A percentile compares a stretch with the other conserved stretches of the same genome.
phyloP scores from a whole-genome alignment of 2,113 vertebrate genomes.

The Camarhynchus parvulus region DNA sequence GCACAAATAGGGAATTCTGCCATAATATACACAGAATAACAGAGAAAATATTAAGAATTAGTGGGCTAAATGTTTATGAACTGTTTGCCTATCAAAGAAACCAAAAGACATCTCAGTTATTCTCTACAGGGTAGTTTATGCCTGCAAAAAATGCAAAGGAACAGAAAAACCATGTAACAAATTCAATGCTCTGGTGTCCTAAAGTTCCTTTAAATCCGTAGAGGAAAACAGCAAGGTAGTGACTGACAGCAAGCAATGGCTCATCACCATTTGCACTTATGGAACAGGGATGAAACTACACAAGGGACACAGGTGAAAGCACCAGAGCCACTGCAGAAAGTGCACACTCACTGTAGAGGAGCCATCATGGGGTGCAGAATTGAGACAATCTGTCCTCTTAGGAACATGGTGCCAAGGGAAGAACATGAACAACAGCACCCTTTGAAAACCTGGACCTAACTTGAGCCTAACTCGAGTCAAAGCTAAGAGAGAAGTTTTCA shows the following conservation, averaged over 20 bases:
- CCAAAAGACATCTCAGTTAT: neutral
- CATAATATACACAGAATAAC: neutral
- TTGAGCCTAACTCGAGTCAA: neutral
- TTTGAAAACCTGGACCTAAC: neutral
- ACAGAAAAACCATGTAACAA: fast-evolving
- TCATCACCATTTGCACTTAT: neutral
- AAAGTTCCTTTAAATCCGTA: neutral
- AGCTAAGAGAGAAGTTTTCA: neutral
- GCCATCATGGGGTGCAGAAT: fast-evolving
- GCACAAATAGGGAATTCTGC: neutral
- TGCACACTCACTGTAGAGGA: neutral
- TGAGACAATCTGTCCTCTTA: neutral
- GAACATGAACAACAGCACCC: neutral
- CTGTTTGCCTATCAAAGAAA: neutral
- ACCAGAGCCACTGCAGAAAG: neutral
- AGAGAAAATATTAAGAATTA: neutral
- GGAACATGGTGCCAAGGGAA: fast-evolving
- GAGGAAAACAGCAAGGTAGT: neutral
- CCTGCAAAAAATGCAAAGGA: neutral
- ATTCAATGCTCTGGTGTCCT: neutral
- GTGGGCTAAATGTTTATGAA: neutral
- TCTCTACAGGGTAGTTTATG: neutral
- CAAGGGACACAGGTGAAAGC: neutral
- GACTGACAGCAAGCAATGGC: neutral
- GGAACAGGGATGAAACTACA: neutral